phyloP scores from a whole-genome alignment of 1,140 invertebrate genomes.

The Drosophila burlai region DNA sequence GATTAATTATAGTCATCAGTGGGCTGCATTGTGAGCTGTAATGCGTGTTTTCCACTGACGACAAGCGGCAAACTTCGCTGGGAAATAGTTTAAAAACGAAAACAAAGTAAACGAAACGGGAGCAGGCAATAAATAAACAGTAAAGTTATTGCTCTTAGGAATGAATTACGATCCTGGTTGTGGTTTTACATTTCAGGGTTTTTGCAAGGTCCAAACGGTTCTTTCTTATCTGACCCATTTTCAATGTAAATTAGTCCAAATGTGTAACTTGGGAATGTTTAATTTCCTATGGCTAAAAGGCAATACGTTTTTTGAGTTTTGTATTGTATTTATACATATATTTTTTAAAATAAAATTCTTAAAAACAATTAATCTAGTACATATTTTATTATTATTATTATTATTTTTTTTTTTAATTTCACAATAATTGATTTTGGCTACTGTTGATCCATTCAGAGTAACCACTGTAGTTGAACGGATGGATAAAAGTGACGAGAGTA shows the following conservation, averaged over 20 bases:
- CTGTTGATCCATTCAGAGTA: background rate
- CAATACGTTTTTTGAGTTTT: too few species aligned
- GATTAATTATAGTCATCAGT: conserved; percentile 43
- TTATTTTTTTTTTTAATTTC: background rate
- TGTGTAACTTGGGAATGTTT: background rate
- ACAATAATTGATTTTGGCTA: background rate
- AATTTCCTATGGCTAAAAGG: background rate
- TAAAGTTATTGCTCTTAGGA: background rate
- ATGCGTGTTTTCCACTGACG: conserved; percentile 12
- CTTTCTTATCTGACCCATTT: conserved; percentile 9
- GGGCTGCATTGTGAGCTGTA: conserved; percentile 27
- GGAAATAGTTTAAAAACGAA: conserved; percentile 8
- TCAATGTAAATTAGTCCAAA: background rate
- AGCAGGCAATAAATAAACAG: background rate
- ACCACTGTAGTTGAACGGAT: conserved; percentile 7
- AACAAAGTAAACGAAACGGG: conserved; percentile 4
- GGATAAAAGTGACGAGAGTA: background rate
- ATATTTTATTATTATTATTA: too few species aligned
- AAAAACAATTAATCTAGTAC: too few species aligned
- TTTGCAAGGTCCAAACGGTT: background rate
- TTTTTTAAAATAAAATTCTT: too few species aligned
- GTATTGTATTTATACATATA: too few species aligned
- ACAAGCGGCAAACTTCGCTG: background rate
- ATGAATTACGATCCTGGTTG: conserved; percentile 8
- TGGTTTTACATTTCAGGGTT: background rate